Conservation (phyloP, 2,797 vertebrate genomes). For the Epinephelus coioides region DNA sequence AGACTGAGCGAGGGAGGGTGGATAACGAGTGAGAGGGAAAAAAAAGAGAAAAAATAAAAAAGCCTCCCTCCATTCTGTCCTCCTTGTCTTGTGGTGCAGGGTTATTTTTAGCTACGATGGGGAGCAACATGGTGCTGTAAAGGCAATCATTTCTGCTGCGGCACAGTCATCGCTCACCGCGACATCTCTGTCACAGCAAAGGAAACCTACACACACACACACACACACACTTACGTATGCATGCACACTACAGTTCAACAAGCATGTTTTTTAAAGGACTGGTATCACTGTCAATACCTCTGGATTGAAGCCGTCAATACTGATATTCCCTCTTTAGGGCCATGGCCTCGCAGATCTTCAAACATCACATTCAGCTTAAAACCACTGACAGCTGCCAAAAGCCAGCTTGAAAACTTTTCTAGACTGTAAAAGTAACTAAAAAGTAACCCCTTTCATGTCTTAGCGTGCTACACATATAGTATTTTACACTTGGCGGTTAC, state of each 20-base stretch:
- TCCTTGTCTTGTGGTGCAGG: slow-evolving; percentile 73
- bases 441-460: neutral
- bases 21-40: slow-evolving; percentile 54
- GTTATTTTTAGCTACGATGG: slow-evolving; percentile 85
- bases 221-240: slow-evolving; percentile 17
- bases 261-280: slow-evolving; percentile 10
- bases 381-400: slow-evolving; percentile 10
- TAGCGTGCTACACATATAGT: neutral
- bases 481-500: slow-evolving; percentile 20
- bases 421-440: neutral
- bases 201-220: slow-evolving; percentile 20
- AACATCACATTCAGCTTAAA: slow-evolving; percentile 6
- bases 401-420: neutral
- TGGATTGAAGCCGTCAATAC: slow-evolving; percentile 2
- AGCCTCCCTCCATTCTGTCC: slow-evolving; percentile 58
- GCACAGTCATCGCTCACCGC: slow-evolving; percentile 74
- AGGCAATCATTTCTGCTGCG: slow-evolving; percentile 80
- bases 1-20: slow-evolving; percentile 51
- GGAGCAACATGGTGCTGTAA: slow-evolving; percentile 81
- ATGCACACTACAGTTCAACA: slow-evolving; percentile 14
- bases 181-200: slow-evolving; percentile 72
- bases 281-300: slow-evolving; percentile 19
- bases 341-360: slow-evolving; percentile 4
- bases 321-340: neutral
- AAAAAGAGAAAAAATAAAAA: slow-evolving; percentile 25